These are phyloP conservation scores for Macropis europaea DNA, from an alignment of 2,888 invertebrate genomes.

Conservation along the genomic window DNA sequence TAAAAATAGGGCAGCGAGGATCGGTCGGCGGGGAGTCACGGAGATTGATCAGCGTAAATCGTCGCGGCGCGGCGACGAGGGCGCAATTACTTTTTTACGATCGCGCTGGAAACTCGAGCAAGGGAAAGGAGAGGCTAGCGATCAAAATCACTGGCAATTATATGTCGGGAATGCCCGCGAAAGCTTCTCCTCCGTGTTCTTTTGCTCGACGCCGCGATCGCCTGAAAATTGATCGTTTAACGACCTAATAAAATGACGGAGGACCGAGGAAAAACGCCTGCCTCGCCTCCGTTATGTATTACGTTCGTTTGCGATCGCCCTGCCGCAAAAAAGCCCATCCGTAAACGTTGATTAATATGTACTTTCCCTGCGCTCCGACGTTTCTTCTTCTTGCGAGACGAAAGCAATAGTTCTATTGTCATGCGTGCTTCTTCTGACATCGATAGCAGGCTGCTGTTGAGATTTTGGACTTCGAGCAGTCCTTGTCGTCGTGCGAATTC, in stretches of 20 bases:
- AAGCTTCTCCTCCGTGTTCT: slow-evolving; percentile 20
- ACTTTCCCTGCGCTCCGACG: too few species aligned
- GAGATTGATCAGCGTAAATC: slow-evolving; percentile 51
- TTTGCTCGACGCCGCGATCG: neutral
- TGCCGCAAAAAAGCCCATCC: neutral
- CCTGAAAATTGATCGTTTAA: slow-evolving; percentile 30
- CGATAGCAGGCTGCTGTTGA: too few species aligned
- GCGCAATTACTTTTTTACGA: slow-evolving; percentile 73
- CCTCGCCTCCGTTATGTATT: neutral
- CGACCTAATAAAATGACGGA: neutral
- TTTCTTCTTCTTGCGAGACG: too few species aligned
- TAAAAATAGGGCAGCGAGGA: too few species aligned
- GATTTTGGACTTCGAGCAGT: too few species aligned
- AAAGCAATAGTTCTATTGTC: too few species aligned
- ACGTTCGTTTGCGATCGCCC: neutral
- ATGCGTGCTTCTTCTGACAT: too few species aligned
- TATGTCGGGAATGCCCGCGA: slow-evolving; percentile 66
- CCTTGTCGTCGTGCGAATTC: too few species aligned
- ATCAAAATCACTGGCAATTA: slow-evolving; percentile 74
- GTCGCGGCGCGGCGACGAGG: slow-evolving; percentile 56
- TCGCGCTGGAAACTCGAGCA: slow-evolving; percentile 41
- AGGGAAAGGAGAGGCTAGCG: slow-evolving; percentile 63
- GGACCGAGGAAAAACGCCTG: neutral
- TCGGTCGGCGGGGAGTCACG: slow-evolving; percentile 40
- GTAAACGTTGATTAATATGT: too few species aligned